A percentile compares a stretch with the other conserved stretches of the same genome.
phyloP scores from a whole-genome alignment of 2,797 vertebrate species.

The Spheniscus humboldti region DNA sequence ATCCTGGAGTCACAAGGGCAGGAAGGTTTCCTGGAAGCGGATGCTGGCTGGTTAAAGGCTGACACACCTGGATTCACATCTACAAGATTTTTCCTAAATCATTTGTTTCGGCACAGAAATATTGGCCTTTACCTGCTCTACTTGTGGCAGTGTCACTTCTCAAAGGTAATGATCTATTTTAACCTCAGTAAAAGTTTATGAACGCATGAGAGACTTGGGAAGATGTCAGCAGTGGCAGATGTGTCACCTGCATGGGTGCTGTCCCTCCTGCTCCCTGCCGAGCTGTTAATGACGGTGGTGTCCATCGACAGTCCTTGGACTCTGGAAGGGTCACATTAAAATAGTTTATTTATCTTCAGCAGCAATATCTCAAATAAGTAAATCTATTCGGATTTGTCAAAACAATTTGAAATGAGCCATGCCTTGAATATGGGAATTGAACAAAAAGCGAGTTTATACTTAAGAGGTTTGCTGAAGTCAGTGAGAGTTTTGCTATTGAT shows the following conservation, averaged over 20 bases:
- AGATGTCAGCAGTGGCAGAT: neutral
- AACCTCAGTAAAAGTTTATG: neutral
- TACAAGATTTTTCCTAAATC: neutral
- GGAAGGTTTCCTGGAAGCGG: neutral
- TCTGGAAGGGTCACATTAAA: neutral
- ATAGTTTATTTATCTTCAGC: neutral
- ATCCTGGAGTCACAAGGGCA: neutral
- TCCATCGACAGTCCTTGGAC: accelerated
- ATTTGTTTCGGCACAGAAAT: neutral
- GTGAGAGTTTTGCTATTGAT: neutral
- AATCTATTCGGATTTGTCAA: neutral
- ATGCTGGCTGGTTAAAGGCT: neutral
- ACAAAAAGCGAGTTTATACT: neutral
- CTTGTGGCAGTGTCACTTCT: neutral
- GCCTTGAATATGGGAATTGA: neutral
- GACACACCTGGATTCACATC: neutral
- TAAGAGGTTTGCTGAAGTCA: neutral
- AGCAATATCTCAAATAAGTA: neutral
- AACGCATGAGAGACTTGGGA: neutral
- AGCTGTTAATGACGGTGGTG: too few species aligned
- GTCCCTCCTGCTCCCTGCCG: neutral
- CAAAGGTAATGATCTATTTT: neutral
- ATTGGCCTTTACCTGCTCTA: neutral
- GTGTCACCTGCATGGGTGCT: neutral
- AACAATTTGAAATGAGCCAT: neutral